Percentiles rank a stretch among this genome's conserved stretches.
phyloP scores from a whole-genome alignment of 2,113 vertebrate genomes.

The Lamprotornis superbus region DNA sequence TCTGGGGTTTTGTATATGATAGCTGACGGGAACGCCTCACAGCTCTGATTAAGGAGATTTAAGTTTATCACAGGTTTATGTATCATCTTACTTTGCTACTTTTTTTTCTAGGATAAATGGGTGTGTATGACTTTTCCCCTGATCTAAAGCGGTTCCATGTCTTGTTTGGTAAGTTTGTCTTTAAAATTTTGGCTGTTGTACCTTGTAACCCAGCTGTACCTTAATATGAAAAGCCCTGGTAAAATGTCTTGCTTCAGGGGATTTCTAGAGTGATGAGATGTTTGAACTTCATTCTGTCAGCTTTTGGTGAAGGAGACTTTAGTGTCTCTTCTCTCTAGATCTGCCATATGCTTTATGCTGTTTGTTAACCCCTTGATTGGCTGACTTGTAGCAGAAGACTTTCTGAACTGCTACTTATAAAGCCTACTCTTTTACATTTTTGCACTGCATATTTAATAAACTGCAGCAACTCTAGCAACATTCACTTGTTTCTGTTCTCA shows the following conservation, averaged over 20 bases:
- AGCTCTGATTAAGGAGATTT: not conserved
- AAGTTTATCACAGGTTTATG: not conserved
- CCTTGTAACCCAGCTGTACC: not conserved
- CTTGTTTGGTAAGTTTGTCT: conserved; percentile 78
- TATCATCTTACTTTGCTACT: not conserved
- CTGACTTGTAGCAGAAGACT: not conserved
- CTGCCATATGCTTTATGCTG: not conserved
- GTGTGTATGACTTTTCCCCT: conserved; percentile 47
- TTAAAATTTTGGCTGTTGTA: not conserved
- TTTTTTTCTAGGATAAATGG: conserved; percentile 69
- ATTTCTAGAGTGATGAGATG: not conserved
- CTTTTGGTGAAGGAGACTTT: not conserved
- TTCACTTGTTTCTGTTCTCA: conserved; percentile 8
- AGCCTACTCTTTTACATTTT: not conserved
- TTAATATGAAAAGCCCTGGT: not conserved
- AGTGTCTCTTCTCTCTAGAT: not conserved
- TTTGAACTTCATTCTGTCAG: not conserved
- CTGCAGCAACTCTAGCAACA: not conserved
- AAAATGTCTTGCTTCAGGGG: not conserved
- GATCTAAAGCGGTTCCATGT: conserved; percentile 78
- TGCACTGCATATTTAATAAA: not conserved
- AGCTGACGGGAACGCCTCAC: not conserved
- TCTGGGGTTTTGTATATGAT: not conserved
- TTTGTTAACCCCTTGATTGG: not conserved
- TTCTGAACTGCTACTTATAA: not conserved